Conservation (phyloP, 2,113 vertebrate species). For the Passer montanus region DNA sequence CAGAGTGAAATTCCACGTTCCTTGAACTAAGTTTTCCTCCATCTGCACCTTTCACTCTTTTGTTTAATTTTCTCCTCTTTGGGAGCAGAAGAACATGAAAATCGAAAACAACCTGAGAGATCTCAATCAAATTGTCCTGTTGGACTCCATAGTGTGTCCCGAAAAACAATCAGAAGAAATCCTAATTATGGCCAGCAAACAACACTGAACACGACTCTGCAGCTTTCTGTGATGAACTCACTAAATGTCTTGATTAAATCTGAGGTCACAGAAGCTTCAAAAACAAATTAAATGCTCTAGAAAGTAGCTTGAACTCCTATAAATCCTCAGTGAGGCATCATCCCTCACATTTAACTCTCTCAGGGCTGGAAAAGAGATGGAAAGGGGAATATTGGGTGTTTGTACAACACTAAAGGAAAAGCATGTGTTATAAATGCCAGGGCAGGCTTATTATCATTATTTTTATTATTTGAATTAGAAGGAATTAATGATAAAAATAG, state of each 20-base stretch:
- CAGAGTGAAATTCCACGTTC: background rate
- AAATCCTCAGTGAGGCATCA: background rate
- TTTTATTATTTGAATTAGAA: background rate
- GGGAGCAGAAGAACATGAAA: constrained; percentile 18
- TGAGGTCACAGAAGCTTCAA: constrained; percentile 30
- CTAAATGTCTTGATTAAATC: constrained; percentile 48
- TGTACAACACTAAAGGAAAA: background rate
- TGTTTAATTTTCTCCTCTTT: background rate
- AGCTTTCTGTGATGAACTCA: constrained; percentile 5
- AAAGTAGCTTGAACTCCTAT: background rate
- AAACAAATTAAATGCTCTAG: constrained; percentile 48
- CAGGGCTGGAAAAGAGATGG: background rate
- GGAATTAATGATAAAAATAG: background rate
- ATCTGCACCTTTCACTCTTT: background rate
- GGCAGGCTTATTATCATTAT: background rate
- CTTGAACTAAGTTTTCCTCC: background rate
- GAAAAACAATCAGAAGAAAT: background rate
- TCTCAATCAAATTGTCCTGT: constrained; percentile 1
- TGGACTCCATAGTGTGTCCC: background rate
- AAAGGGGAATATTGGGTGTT: background rate
- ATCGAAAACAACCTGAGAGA: constrained; percentile 19
- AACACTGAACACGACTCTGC: background rate
- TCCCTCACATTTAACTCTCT: background rate
- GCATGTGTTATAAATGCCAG: fast-evolving
- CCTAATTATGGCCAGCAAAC: constrained; percentile 7